phyloP scores from a whole-genome alignment of 92 coral and sea anemone genomes.

The Meandrina meandrites region DNA sequence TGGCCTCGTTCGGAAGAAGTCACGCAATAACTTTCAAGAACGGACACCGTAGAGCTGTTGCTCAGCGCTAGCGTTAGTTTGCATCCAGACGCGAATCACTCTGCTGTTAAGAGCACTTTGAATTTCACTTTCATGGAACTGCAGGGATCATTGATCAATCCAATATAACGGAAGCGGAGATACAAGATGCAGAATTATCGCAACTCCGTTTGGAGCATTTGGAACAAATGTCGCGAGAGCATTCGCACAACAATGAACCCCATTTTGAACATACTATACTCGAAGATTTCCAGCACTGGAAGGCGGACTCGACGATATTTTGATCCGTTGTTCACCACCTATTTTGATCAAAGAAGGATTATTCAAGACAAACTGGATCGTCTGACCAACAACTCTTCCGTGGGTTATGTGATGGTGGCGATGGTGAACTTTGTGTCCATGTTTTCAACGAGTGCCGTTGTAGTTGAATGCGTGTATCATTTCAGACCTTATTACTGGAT shows the following conservation, averaged over 20 bases:
- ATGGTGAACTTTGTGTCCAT: neutral
- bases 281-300: neutral
- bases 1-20: neutral
- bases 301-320: neutral
- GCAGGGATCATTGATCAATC: too few species aligned
- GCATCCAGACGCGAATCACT: too few species aligned
- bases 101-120: too few species aligned
- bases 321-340: neutral
- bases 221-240: neutral
- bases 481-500: constrained; percentile 22
- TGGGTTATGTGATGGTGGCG: neutral
- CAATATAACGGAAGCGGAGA: neutral
- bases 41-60: too few species aligned
- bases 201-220: neutral
- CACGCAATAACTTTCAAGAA: neutral
- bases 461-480: constrained; percentile 20
- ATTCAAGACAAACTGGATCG: constrained; percentile 11
- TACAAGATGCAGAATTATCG: neutral
- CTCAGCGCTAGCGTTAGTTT: too few species aligned
- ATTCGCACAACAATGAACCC: neutral
- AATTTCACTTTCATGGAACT: too few species aligned
- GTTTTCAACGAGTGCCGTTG: neutral
- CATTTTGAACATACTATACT: neutral
- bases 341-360: neutral
- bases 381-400: neutral